Conservation (phyloP, 1,140 invertebrate species). For the Leptinotarsa texana region DNA sequence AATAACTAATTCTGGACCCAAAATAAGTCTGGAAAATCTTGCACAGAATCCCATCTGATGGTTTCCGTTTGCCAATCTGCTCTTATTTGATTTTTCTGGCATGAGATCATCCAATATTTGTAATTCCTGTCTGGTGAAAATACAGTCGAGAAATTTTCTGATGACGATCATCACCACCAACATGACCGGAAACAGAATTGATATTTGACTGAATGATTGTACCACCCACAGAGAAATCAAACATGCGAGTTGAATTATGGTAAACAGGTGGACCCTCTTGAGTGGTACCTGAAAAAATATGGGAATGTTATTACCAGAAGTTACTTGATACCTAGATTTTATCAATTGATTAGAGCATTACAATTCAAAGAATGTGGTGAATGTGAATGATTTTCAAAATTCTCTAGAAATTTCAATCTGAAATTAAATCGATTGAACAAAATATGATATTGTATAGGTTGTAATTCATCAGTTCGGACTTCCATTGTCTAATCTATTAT, state of each 20-base stretch:
- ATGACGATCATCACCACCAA: conserved; percentile 97
- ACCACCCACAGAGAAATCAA: conserved; percentile 90
- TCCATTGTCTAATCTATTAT: too few relatives aligned
- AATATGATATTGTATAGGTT: neutral
- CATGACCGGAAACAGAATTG: conserved; percentile 98
- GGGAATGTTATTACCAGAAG: neutral
- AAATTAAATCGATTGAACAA: neutral
- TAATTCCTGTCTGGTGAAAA: conserved; percentile 91
- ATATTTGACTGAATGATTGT: conserved; percentile 92
- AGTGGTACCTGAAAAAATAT: conserved; percentile 70
- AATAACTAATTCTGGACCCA: conserved; percentile 44
- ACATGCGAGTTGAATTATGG: conserved; percentile 89
- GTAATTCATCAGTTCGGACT: too few relatives aligned
- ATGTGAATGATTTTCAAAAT: neutral
- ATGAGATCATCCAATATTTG: conserved; percentile 97
- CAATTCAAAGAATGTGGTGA: neutral
- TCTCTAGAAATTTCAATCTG: neutral
- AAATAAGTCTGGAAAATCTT: conserved; percentile 45
- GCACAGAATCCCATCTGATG: conserved; percentile 72
- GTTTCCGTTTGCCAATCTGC: conserved; percentile 72
- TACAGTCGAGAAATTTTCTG: conserved; percentile 86
- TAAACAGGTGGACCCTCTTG: conserved; percentile 92
- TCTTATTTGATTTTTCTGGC: conserved; percentile 84
- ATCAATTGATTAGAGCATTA: too few relatives aligned
- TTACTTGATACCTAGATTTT: too few relatives aligned